Base-by-base conservation (phyloP, 1,140 invertebrate genomes). In the Globodera rostochiensis region DNA sequence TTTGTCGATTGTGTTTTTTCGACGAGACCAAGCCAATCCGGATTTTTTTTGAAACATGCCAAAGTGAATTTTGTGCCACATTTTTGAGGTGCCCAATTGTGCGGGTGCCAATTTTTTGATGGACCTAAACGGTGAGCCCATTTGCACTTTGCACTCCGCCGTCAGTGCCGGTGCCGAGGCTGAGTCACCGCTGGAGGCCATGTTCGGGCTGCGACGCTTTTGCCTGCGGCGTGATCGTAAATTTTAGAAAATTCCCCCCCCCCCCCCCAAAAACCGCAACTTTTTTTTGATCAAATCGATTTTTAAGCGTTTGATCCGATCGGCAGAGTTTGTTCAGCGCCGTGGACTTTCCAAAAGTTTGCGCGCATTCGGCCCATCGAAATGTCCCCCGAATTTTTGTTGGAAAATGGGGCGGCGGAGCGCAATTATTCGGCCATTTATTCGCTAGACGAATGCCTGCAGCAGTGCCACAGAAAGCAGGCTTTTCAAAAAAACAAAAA, bases 361-460 rank as follows among this genome's bases (percentile, higher is more conserved):
- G 6, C 69, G 6, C n/a, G 25, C 9, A 71, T 71, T 47, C 25
- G 69, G 9, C 69, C 46, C 69, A 36, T 71, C 25, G 46, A 71
- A 60, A 60, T 60, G 57, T 60, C 57, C 11, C 5, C 57, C 2
- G 21, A 71, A 47, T 47, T 45, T 47, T 71, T 71, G 69, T 13
- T 71, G 25, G 4, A 11, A 8, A 13, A 21, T 71, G n/a, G 0
- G 21, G 11, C 46, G 69, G 69, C 69, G 25, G 9, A 6, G 21
- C 36, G 21, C 57, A 11, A 60, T 60, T 60, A 5, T 11, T 60
- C 57, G 69, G 5, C 69, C 46, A 36, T 47, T 71, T 47, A 36
- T 45, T 71, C 69, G 69, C 69, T 71, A n/a, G 69, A 71, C 69
- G 46, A 71, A 47, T 71, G 69, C 69, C 46, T 71, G n/a, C 25